Base-by-base conservation (phyloP, 2,113 vertebrate genomes). In the Psettodes erumei region DNA sequence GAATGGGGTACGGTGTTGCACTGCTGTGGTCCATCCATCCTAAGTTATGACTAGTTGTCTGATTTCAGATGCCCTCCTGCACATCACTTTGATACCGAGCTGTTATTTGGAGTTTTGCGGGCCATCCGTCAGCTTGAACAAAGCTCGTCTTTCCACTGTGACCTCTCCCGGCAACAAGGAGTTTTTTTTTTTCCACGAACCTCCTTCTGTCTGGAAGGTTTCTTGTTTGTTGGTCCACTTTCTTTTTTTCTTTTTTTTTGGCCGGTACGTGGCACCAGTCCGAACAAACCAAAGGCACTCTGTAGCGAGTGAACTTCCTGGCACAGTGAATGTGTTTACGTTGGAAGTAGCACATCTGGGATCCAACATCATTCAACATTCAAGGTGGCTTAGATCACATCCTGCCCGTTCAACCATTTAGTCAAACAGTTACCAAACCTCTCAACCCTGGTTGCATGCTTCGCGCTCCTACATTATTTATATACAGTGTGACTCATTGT, bases 401-500 rank as follows among this genome's bases (percentile, higher is more conserved):
- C 61, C 60, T 82, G 48, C 51, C 68, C 75, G 75, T 81, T 83
- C 63, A 73, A 75, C 2, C 38, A 66, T 85, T 85, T 79, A 86
- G 79, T 64, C 62, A 67, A 69, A 82, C 69, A 69, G 50, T 72
- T 69, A 75, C 75, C 64, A 48, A 83, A 84, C 43, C 74, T 79
- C 28, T 72, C 61, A 76, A 62, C 61, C 28, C 67, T 71, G 69
- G 79, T 80, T 82, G 77, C 77, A 73, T 81, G 81, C 73, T 73
- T 85, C 55, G 78, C 53, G 58, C 65, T 80, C 70, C 82, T 88
- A 51, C 56, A 84, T 76, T 85, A 89, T 91, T 86, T 42, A 88
- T 84, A 64, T 71, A 75, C 63, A 74, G 54, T 59, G 35, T 82
- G 76, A 84, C 40, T 88, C 62, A 71, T 55, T 86, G 79, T 75